phyloP scores from a whole-genome alignment of 1,140 invertebrate genomes.

The Armadillidium nasatum region DNA sequence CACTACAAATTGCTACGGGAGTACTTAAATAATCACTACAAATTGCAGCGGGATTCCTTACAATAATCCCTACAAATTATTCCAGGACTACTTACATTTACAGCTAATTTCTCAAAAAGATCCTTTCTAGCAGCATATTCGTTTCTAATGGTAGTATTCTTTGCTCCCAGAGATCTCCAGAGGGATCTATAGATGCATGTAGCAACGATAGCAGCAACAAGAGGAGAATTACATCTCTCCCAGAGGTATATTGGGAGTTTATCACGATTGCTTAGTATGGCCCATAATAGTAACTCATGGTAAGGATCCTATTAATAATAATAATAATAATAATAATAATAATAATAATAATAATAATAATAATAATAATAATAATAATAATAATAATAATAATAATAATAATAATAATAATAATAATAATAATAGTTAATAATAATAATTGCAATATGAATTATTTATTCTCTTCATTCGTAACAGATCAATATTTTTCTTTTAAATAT shows the following conservation, averaged over 20 bases:
- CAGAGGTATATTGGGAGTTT: conserved; percentile 49
- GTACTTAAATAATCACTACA: no score
- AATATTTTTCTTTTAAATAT: no score
- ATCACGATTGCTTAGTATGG: conserved; percentile 49
- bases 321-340: no score
- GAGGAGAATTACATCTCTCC: conserved; percentile 42
- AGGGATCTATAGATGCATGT: conserved; percentile 25
- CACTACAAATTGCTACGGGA: no score
- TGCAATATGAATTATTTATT: no score
- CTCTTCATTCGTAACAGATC: no score
- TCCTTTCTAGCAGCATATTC: conserved; percentile 28
- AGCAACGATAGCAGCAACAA: conserved; percentile 41
- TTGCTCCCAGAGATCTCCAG: conserved; percentile 33
- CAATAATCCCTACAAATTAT: background rate
- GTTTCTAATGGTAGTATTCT: conserved; percentile 42
- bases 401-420: no score
- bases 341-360: no score
- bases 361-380: no score
- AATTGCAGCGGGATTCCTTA: no score
- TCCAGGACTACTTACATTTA: background rate
- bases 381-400: no score
- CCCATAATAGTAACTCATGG: conserved; percentile 53
- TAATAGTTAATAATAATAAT: no score
- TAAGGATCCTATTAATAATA: conserved; percentile 46
- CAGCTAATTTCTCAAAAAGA: conserved; percentile 26